Evolutionary conservation across 2,113 vertebrate species (phyloP).

Genomic region (Eudyptes chrysolophus): DNA sequence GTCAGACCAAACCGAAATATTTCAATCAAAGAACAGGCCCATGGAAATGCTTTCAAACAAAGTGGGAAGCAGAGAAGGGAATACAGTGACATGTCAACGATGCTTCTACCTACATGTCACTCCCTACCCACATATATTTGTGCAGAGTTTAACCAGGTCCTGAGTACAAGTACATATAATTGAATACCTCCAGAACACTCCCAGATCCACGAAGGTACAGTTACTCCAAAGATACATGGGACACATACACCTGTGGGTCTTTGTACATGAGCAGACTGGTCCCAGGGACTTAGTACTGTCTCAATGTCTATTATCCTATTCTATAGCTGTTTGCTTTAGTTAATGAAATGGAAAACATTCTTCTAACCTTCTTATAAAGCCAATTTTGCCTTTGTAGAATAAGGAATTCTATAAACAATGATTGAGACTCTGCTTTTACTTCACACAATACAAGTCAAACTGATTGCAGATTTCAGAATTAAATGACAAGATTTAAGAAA

Average conservation of each 20-base stretch:
- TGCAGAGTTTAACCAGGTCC: background rate
- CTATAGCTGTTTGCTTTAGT: background rate
- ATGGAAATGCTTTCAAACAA: background rate
- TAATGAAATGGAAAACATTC: background rate
- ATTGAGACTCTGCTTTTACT: background rate
- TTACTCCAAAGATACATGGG: background rate
- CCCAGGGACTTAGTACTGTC: background rate
- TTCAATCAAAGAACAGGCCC: background rate
- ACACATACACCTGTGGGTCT: background rate
- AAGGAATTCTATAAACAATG: background rate
- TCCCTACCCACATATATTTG: background rate
- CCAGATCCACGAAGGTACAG: background rate
- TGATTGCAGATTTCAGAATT: constrained; percentile 1
- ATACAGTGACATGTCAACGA: background rate
- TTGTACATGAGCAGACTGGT: background rate
- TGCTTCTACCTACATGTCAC: background rate
- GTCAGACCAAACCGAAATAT: background rate
- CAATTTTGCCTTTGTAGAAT: background rate
- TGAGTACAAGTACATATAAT: background rate
- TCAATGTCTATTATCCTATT: background rate
- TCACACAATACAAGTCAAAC: background rate
- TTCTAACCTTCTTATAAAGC: background rate
- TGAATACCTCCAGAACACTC: background rate
- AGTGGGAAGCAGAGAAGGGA: background rate
- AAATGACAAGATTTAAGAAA: constrained; percentile 6